phyloP scores from a whole-genome alignment of 2,113 vertebrate species.

The Prunella fulvescens region DNA sequence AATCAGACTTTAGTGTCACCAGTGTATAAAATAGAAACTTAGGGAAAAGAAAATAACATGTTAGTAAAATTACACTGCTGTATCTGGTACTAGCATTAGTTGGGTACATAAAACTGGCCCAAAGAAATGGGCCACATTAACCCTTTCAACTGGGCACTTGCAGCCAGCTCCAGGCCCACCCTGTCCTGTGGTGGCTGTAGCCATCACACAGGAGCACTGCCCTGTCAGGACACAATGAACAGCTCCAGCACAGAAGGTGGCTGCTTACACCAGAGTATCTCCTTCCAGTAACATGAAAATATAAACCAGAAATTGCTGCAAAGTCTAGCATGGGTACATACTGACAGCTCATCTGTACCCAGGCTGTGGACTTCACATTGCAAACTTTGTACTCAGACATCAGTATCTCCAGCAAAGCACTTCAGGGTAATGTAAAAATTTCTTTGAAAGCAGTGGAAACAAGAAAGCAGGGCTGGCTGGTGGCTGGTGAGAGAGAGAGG shows the following conservation, averaged over 20 bases:
- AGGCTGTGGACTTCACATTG: background rate
- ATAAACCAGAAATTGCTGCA: background rate
- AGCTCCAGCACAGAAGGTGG: background rate
- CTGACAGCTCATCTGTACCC: background rate
- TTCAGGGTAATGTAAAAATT: background rate
- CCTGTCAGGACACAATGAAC: fast-evolving
- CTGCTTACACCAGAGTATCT: background rate
- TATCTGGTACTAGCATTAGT: background rate
- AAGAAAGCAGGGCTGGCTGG: background rate
- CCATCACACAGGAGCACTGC: fast-evolving
- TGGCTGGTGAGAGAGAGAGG: background rate
- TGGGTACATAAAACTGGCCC: background rate
- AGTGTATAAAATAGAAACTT: background rate
- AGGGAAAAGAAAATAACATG: background rate
- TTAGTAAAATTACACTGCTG: background rate
- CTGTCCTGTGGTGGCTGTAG: background rate
- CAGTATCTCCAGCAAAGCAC: background rate
- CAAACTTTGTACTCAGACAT: background rate
- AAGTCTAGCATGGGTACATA: fast-evolving
- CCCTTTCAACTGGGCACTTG: fast-evolving
- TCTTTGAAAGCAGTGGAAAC: background rate
- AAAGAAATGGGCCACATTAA: background rate
- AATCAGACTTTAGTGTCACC: background rate
- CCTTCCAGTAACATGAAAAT: background rate
- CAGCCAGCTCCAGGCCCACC: background rate